Evolutionary conservation across 2,797 vertebrate genomes (phyloP).

Genomic region (Monodelphis domestica): DNA sequence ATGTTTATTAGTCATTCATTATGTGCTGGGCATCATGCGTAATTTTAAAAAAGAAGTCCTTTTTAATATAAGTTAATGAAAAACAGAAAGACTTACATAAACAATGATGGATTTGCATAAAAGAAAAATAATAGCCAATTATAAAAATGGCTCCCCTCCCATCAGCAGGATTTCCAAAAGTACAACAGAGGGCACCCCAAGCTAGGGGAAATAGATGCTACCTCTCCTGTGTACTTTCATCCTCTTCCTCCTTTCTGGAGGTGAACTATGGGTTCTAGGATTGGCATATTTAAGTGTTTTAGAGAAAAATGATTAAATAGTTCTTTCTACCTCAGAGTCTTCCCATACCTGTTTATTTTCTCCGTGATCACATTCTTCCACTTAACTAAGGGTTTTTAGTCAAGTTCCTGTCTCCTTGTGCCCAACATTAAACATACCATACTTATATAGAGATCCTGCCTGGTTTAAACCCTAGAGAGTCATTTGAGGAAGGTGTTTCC

Average conservation of each 20-base stretch:
- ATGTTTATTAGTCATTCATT: conserved; percentile 49
- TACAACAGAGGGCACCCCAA: conserved; percentile 49
- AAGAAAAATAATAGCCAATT: conserved; percentile 53
- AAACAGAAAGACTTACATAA: conserved; percentile 58
- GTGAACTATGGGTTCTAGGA: neutral
- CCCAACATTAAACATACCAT: neutral
- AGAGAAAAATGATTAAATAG: neutral
- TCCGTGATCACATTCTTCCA: neutral
- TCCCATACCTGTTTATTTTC: neutral
- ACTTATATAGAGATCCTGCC: conserved; percentile 30
- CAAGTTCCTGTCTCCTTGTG: neutral
- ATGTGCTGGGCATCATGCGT: conserved; percentile 2
- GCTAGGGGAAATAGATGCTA: neutral
- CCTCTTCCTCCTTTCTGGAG: neutral
- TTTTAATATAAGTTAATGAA: conserved; percentile 45
- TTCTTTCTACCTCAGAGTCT: neutral
- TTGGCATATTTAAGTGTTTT: conserved; percentile 17
- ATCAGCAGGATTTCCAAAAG: conserved; percentile 54
- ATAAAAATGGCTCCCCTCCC: conserved; percentile 34
- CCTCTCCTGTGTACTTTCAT: conserved; percentile 1
- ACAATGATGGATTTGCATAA: conserved; percentile 25
- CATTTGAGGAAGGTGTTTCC: conserved; percentile 29
- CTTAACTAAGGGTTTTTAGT: neutral
- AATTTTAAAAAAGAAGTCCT: conserved; percentile 38
- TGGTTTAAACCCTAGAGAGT: neutral